A percentile compares a stretch with the other conserved stretches of the same genome.
Evolutionary conservation across 1,140 invertebrate species (phyloP).

Genomic region (Drosophila suzukii): DNA sequence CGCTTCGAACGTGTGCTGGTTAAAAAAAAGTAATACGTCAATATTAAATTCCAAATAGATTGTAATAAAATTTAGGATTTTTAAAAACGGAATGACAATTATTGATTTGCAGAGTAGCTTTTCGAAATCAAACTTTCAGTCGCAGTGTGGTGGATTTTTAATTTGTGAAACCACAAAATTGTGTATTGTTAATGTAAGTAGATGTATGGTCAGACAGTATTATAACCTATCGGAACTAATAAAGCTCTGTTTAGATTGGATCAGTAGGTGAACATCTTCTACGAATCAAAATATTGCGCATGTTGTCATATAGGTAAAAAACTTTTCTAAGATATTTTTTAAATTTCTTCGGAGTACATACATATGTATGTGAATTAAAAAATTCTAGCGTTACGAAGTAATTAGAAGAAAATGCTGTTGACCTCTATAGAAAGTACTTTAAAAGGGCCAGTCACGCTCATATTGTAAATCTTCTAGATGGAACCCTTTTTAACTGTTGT

Average conservation of each 20-base stretch:
- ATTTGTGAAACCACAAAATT: too few species aligned
- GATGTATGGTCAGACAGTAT: too few species aligned
- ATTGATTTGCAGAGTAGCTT: not conserved
- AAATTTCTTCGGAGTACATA: too few species aligned
- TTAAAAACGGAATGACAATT: not conserved
- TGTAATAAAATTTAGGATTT: constrained; percentile 2
- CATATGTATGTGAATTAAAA: too few species aligned
- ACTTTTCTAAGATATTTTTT: too few species aligned
- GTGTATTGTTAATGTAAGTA: too few species aligned
- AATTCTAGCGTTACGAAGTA: not conserved
- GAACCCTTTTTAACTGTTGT: not conserved
- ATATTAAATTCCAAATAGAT: not conserved
- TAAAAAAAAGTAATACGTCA: not conserved
- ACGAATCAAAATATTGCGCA: too few species aligned
- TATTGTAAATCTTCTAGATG: not conserved
- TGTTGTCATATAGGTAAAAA: too few species aligned
- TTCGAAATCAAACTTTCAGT: not conserved
- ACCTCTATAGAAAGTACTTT: not conserved
- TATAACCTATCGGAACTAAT: too few species aligned
- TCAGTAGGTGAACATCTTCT: too few species aligned
- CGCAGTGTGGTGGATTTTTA: too few species aligned
- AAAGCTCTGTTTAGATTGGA: too few species aligned
- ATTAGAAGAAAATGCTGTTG: not conserved
- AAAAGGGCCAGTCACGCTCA: not conserved
- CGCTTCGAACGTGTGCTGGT: constrained; percentile 74